Conservation (phyloP, 35 echinoderm and acorn worm genomes). For the Lytechinus pictus region DNA sequence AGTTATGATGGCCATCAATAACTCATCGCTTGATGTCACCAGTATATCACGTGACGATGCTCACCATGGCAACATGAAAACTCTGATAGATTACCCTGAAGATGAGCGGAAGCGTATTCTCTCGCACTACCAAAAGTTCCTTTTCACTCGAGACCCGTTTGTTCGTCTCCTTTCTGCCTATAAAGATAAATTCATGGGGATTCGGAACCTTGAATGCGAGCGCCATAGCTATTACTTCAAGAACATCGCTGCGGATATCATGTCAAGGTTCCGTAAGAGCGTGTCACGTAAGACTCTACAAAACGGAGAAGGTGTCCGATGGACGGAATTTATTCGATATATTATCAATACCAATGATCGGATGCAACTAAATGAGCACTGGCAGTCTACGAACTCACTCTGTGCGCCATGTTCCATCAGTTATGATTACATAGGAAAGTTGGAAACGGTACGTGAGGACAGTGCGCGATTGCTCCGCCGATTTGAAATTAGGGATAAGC, state of each 20-base stretch:
- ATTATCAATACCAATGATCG: constrained; percentile 53
- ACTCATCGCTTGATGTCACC: constrained; percentile 56
- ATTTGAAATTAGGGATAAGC: neutral
- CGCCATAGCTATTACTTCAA: constrained; percentile 52
- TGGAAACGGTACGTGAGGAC: constrained; percentile 71
- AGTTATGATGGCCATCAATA: constrained; percentile 73
- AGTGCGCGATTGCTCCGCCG: constrained; percentile 57
- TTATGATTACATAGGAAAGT: constrained; percentile 75
- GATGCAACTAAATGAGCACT: constrained; percentile 55
- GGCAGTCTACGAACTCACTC: constrained; percentile 61
- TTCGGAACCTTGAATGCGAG: constrained; percentile 23
- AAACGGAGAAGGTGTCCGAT: constrained; percentile 65
- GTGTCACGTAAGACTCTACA: constrained; percentile 44
- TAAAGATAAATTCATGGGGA: constrained; percentile 66
- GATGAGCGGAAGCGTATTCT: constrained; percentile 47
- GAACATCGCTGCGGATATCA: constrained; percentile 62
- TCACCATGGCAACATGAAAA: constrained; percentile 57
- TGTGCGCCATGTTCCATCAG: constrained; percentile 71
- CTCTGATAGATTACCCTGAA: constrained; percentile 38
- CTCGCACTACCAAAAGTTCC: constrained; percentile 61
- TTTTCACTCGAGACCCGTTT: constrained; percentile 74
- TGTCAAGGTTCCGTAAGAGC: constrained; percentile 44
- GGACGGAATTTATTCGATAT: constrained; percentile 43
- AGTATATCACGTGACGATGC: constrained; percentile 76
- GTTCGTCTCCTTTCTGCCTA: constrained; percentile 71